Percentiles rank a stretch among this genome's conserved stretches.
phyloP scores from a whole-genome alignment of 2,888 invertebrate species.

The Strigamia maritima region DNA sequence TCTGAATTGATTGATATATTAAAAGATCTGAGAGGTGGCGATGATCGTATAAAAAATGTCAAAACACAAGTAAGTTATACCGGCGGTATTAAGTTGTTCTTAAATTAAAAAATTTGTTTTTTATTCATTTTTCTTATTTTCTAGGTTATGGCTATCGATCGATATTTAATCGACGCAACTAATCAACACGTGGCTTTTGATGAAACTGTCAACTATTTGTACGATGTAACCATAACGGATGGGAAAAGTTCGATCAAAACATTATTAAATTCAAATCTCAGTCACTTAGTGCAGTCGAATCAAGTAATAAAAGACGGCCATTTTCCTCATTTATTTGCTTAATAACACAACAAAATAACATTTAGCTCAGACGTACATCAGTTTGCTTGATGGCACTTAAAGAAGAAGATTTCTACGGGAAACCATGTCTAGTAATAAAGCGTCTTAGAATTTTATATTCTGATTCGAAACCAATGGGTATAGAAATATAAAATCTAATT shows the following conservation, averaged over 20 bases:
- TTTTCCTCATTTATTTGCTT: neutral
- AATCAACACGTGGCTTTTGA: neutral
- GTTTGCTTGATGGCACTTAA: neutral
- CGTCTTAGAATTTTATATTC: neutral
- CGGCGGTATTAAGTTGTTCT: too few relatives aligned
- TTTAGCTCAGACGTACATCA: neutral
- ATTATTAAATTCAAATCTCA: neutral
- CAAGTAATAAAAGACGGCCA: neutral
- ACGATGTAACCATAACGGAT: neutral
- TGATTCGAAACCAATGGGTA: neutral
- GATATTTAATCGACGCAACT: neutral
- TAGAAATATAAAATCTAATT: neutral
- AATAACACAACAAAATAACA: neutral
- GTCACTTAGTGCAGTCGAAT: neutral
- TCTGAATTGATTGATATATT: neutral
- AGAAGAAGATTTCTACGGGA: neutral
- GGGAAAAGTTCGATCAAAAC: neutral
- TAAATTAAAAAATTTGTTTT: neutral
- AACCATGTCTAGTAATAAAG: neutral
- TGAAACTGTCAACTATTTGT: neutral
- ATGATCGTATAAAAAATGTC: neutral
- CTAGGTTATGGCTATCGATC: neutral
- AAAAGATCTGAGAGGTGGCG: neutral
- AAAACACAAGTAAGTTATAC: neutral
- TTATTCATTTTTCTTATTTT: neutral